Evolutionary conservation across 2,797 vertebrate genomes (phyloP).

Genomic region (Peromyscus nudipes): DNA sequence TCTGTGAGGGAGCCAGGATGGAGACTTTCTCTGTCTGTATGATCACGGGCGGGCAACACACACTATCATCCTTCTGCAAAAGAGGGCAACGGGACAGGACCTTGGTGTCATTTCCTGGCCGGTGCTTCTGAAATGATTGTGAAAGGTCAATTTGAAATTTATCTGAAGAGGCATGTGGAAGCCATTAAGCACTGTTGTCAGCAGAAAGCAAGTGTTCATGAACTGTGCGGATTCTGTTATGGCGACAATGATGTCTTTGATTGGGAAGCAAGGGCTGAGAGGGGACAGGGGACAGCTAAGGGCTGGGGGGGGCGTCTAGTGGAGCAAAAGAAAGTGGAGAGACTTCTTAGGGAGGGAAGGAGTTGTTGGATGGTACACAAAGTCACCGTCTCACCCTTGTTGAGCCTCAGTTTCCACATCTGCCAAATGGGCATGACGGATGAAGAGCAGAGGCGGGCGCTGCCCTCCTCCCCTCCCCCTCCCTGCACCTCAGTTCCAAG

Average conservation of each 20-base stretch:
- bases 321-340: background rate
- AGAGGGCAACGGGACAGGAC: too few relatives aligned
- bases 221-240: background rate
- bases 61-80: background rate
- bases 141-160: background rate
- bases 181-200: background rate
- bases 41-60: fast-evolving
- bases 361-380: background rate
- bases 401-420: background rate
- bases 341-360: background rate
- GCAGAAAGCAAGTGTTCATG: background rate
- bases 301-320: background rate
- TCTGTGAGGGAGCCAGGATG: background rate
- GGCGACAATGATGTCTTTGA: background rate
- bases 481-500: fast-evolving
- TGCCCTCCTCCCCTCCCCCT: fast-evolving
- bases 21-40: background rate
- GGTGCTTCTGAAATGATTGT: background rate
- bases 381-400: background rate
- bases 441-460: background rate
- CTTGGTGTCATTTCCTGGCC: background rate
- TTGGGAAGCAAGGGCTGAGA: fast-evolving
- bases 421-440: fast-evolving
- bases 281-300: too few relatives aligned
- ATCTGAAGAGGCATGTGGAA: background rate